Base-by-base conservation (phyloP, 2,113 vertebrate species). In the Noctilio leporinus region DNA sequence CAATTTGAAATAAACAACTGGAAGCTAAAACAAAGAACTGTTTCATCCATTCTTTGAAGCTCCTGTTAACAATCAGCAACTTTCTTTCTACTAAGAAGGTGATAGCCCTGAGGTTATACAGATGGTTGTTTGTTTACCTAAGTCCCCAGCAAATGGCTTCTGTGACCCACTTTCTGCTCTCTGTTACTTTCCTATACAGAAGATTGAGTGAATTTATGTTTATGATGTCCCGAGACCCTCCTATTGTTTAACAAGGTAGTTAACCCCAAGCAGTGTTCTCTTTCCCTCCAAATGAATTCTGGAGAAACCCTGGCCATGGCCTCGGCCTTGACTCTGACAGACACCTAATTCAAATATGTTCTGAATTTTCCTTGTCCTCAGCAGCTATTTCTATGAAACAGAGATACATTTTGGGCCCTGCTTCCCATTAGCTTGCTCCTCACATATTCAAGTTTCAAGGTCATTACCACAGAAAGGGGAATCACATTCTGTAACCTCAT, bases 371-470 rank as follows among this genome's bases (percentile, higher is more conserved):
- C 24, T 91, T 94, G 49, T 78, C 28, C 72, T 92, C 19, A 38
- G 78, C 76, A 53, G 95, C 95, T 98, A 97, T 98, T 98, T 96
- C 97, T 96, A 97, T 95, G 96, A 96, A 96, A 91, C n/a, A 70
- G 96, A 95, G 94, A 97, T 72, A 97, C 97, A 97, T 96, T 95
- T 97, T 85, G 35, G 89, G 86, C 38, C 70, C 96, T 92, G 96
- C 94, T 90, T 98, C 98, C 98, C 97, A 98, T 97, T 96, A 97
- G 90, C 86, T 98, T 98, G 97, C 95, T 90, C 91, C 86, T 95
- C 95, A 98, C 94, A 67, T 95, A 95, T 91, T 98, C 91, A 96
- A 97, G 89, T 84, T 96, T 87, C 96, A 97, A 98, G 97, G 96
- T 98, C 97, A 98, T 97, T 97, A 95, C 88, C 89, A 97, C 85